phyloP scores from a whole-genome alignment of 2,888 invertebrate species.

The Horisme vitalbata region DNA sequence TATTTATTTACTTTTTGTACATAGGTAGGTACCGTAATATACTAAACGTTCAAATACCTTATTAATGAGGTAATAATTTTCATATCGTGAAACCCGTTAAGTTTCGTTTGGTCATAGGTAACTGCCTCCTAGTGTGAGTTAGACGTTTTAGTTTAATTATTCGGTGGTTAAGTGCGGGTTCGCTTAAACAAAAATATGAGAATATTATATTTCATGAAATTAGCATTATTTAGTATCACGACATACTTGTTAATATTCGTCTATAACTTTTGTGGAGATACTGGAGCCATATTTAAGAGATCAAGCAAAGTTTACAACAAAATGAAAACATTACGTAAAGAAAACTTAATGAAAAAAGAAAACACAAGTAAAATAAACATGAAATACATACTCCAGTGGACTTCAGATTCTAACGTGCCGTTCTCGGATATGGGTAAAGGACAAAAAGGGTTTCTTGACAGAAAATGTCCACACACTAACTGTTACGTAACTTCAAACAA shows the following conservation, averaged over 20 bases:
- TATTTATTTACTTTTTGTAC: no score
- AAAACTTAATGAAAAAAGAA: background rate
- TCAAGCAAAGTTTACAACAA: no score
- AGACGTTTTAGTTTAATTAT: no score
- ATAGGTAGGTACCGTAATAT: no score
- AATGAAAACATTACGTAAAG: no score
- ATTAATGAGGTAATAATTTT: no score
- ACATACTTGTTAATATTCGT: slow-evolving; percentile 9
- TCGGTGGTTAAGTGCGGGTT: slow-evolving; percentile 1
- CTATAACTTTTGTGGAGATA: no score
- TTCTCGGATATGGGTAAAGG: slow-evolving; percentile 56
- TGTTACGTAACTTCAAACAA: slow-evolving; percentile 50
- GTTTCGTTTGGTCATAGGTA: no score
- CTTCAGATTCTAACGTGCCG: slow-evolving; percentile 44
- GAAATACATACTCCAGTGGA: slow-evolving; percentile 63
- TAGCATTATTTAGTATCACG: background rate
- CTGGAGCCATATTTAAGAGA: no score
- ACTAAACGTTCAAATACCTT: no score
- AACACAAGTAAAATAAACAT: slow-evolving; percentile 17
- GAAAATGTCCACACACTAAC: slow-evolving; percentile 51
- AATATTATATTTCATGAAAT: slow-evolving; percentile 8
- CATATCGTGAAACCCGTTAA: no score
- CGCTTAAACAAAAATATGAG: slow-evolving; percentile 19
- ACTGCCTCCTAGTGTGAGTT: no score
- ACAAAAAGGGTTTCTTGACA: slow-evolving; percentile 45